Conservation (phyloP, 2,797 vertebrate genomes). For the Acanthopagrus latus region DNA sequence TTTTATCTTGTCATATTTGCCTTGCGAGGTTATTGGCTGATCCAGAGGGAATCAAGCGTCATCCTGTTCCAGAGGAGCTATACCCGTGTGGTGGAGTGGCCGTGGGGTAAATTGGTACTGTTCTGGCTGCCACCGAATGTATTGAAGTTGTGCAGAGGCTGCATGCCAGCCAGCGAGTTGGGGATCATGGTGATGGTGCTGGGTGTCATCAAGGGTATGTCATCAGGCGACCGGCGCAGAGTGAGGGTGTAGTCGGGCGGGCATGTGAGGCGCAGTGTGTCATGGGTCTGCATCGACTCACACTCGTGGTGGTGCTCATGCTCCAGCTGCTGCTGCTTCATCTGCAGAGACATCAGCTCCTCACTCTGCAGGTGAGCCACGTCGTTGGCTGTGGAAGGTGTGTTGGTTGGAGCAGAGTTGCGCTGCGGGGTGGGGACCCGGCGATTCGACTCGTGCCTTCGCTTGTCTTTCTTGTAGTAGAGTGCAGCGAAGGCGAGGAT, state of each 20-base stretch:
- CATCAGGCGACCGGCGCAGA: constrained; percentile 93
- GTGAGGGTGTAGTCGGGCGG: constrained; percentile 96
- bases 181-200: constrained; percentile 99
- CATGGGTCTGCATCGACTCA: constrained; percentile 90
- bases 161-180: constrained; percentile 93
- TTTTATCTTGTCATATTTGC: constrained; percentile 31
- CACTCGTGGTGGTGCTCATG: constrained; percentile 91
- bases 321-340: constrained; percentile 93
- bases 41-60: constrained; percentile 17
- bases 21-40: constrained; percentile 19
- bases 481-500: constrained; percentile 95
- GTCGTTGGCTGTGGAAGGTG: constrained; percentile 85
- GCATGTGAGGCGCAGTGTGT: constrained; percentile 91
- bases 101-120: constrained; percentile 95
- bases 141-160: constrained; percentile 96
- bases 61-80: constrained; percentile 82
- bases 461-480: constrained; percentile 98
- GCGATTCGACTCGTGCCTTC: constrained; percentile 93
- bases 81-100: constrained; percentile 97
- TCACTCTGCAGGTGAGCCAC: constrained; percentile 92
- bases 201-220: constrained; percentile 94
- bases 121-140: constrained; percentile 94
- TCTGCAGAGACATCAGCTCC: constrained; percentile 94
- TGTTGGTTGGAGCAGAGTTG: constrained; percentile 63
- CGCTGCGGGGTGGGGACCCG: constrained; percentile 90